Conservation (phyloP, 1,140 invertebrate genomes). For the Antheraea pernyi region DNA sequence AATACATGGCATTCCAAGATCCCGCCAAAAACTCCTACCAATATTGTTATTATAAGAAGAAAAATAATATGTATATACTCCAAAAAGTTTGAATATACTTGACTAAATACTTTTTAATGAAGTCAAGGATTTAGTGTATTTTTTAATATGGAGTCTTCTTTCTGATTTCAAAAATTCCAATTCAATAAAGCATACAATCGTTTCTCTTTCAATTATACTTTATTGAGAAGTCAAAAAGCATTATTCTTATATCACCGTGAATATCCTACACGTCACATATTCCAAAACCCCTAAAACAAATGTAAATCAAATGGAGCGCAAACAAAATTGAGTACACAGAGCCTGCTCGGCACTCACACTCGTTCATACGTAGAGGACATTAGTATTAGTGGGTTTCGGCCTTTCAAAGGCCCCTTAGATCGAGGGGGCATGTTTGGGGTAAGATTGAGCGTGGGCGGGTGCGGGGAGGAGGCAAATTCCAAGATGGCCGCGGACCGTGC, state of each 20-base stretch:
- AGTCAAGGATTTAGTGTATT: too few relatives aligned
- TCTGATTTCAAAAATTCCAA: too few relatives aligned
- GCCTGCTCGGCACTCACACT: conserved; percentile 36
- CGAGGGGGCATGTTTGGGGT: conserved; percentile 68
- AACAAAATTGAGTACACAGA: conserved; percentile 38
- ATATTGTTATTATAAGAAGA: too few relatives aligned
- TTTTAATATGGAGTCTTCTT: too few relatives aligned
- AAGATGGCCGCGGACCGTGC: conserved; percentile 71
- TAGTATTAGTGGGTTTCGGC: conserved; percentile 75
- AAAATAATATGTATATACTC: too few relatives aligned
- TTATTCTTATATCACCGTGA: neutral
- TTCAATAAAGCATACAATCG: too few relatives aligned
- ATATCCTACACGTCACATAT: neutral
- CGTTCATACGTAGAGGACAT: conserved; percentile 61
- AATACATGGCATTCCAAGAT: too few relatives aligned
- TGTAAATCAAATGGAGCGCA: conserved; percentile 47
- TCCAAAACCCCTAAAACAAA: conserved; percentile 28
- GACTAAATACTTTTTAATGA: too few relatives aligned
- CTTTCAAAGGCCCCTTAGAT: conserved; percentile 72
- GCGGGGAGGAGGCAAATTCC: conserved; percentile 50
- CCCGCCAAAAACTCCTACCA: too few relatives aligned
- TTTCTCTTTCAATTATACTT: neutral
- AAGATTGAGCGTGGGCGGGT: conserved; percentile 62
- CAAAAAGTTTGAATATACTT: too few relatives aligned
- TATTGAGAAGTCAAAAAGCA: neutral